Conservation (phyloP, 2,113 vertebrate genomes). For the Clarias batrachus region DNA sequence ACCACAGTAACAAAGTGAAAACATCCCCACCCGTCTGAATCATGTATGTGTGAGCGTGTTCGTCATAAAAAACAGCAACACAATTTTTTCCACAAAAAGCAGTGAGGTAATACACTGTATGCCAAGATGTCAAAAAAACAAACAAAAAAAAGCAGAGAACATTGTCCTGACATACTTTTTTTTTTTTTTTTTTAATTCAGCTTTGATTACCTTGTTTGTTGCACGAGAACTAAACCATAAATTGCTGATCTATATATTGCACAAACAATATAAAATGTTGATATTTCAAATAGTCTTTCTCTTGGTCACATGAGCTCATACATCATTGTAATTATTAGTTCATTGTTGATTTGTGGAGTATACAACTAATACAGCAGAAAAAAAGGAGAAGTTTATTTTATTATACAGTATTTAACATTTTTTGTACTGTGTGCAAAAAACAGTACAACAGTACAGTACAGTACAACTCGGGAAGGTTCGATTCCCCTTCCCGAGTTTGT, state of each 20-base stretch:
- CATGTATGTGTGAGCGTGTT: slow-evolving; percentile 27
- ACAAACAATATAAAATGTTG: slow-evolving; percentile 54
- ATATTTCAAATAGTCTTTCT: slow-evolving; percentile 60
- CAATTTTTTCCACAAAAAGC: slow-evolving; percentile 25
- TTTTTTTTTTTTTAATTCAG: background rate
- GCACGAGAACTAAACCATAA: background rate
- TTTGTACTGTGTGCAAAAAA: too few relatives aligned
- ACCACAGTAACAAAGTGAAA: slow-evolving; percentile 54
- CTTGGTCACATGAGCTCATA: slow-evolving; percentile 51
- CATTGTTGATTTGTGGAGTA: slow-evolving; percentile 26
- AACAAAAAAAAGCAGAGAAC: background rate
- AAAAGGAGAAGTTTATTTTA: background rate
- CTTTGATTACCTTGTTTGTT: background rate
- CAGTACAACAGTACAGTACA: too few relatives aligned
- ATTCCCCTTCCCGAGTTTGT: too few relatives aligned
- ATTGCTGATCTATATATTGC: background rate
- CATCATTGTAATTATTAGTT: slow-evolving; percentile 58
- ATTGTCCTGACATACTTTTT: background rate
- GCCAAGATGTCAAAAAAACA: background rate
- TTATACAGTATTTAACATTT: background rate
- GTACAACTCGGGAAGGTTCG: too few relatives aligned
- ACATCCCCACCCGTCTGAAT: slow-evolving; percentile 56
- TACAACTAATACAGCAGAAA: slow-evolving; percentile 50
- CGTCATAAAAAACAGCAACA: slow-evolving; percentile 25
- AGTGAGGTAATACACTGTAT: background rate